Base-by-base conservation (phyloP, 2,113 vertebrate species). In the Seriola quinqueradiata region DNA sequence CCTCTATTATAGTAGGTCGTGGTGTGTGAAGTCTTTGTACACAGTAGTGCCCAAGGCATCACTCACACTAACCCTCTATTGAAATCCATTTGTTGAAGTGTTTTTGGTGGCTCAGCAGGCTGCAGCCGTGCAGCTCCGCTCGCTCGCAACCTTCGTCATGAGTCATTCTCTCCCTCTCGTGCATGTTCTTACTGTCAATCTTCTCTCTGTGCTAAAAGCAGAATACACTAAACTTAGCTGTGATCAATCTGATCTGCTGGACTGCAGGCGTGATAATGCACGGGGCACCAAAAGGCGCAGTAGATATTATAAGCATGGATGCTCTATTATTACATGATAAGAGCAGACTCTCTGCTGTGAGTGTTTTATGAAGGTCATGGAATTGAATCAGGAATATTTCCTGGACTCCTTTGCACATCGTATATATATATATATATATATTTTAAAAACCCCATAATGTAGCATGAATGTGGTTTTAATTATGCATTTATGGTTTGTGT, bases 201-300 rank as follows among this genome's bases (percentile, higher is more conserved):
- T 70, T 58, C 23, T 71, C 61, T 16, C 32, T 40, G 66, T 34
- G 70, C 71, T 80, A 77, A 86, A 89, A 74, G 77, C 82, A 83
- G 72, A 81, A 76, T 70, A 32, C 21, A 76, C 75, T 80, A 80
- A 82, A 84, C 72, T 76, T 86, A 87, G 75, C 84, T 79, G 77
- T 36, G 72, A 82, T 88, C 71, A 77, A 81, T 84, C 75, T 79
- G 82, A 86, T 82, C 66, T 71, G 64, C 84, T 68, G 88, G 84
- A 70, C 84, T 79, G 74, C 63, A 83, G 70, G 70, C 75, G 32
- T 14, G 69, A 58, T 70, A 66, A 80, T 72, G 70, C 23, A 75
- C 75, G 70, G 64, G 67, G 67, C 64, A 76, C 48, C 72, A 40
- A 64, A 55, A 32, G 9, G 40, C 64, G 21, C 38, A 50, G 54